phyloP scores from a whole-genome alignment of 2,888 invertebrate genomes.

The Euplexia lucipara region DNA sequence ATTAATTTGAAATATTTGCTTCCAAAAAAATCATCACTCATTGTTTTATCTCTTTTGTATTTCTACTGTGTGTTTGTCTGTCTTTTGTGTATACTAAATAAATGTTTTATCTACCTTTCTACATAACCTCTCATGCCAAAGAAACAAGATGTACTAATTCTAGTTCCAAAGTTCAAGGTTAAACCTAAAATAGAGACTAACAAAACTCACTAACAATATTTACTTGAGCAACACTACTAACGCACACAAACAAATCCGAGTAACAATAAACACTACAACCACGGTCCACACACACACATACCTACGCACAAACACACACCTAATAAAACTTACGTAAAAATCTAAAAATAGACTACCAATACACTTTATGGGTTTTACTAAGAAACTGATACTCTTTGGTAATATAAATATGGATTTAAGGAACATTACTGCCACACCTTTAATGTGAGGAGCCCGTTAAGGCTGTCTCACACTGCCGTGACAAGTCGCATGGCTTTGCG shows the following conservation, averaged over 20 bases:
- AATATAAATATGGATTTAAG: slow-evolving; percentile 37
- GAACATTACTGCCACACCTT: slow-evolving; percentile 11
- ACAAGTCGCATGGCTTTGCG: not conserved
- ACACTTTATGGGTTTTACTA: slow-evolving; percentile 25
- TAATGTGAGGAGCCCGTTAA: slow-evolving; percentile 28
- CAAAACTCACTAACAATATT: slow-evolving; percentile 24
- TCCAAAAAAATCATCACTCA: too few relatives aligned
- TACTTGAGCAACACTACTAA: slow-evolving; percentile 11
- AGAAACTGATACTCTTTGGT: slow-evolving; percentile 34
- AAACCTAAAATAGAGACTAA: slow-evolving; percentile 30
- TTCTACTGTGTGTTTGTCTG: too few relatives aligned
- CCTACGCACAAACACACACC: slow-evolving; percentile 2
- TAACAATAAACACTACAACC: not conserved
- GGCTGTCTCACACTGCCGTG: not conserved
- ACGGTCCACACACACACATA: not conserved
- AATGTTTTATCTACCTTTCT: too few relatives aligned
- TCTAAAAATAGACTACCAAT: slow-evolving; percentile 35
- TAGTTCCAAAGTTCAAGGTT: slow-evolving; percentile 9
- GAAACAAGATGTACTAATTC: not conserved
- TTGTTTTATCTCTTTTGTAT: too few relatives aligned
- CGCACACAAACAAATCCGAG: not conserved
- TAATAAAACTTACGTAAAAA: slow-evolving; percentile 15
- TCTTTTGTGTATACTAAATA: too few relatives aligned
- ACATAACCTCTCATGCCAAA: too few relatives aligned
- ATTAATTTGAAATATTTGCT: too few relatives aligned